Percentiles rank a stretch among this genome's conserved stretches.
phyloP scores from a whole-genome alignment of 2,888 invertebrate genomes.

The Platynereis dumerilii region DNA sequence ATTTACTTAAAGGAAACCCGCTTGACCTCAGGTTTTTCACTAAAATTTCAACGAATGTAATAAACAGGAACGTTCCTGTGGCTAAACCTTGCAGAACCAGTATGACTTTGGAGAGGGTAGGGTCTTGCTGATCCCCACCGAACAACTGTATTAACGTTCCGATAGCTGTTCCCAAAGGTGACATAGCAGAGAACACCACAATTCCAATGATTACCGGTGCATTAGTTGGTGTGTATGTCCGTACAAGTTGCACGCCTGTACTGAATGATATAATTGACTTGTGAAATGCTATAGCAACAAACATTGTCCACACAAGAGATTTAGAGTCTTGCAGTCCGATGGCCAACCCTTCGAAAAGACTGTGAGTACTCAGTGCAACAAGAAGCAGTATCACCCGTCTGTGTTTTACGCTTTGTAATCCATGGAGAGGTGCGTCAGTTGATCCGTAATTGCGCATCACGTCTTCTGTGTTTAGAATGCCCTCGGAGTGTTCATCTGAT shows the following conservation, averaged over 20 bases:
- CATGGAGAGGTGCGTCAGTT: background rate
- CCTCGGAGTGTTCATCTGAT: conserved; percentile 7
- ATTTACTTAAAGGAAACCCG: too few relatives aligned
- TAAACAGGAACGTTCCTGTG: too few relatives aligned
- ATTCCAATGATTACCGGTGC: too few relatives aligned
- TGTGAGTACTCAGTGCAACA: conserved; percentile 56
- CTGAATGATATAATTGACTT: conserved; percentile 67
- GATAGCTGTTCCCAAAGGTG: too few relatives aligned
- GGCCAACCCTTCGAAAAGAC: conserved; percentile 67
- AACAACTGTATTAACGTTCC: too few relatives aligned
- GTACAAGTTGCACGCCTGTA: conserved; percentile 62
- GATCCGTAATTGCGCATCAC: conserved; percentile 6
- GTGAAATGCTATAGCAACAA: conserved; percentile 65
- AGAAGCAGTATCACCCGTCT: conserved; percentile 37
- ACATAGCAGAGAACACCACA: too few relatives aligned
- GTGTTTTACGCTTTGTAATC: conserved; percentile 33
- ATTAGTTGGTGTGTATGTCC: too few relatives aligned
- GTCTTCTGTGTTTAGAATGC: conserved; percentile 13
- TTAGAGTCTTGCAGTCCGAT: conserved; percentile 55
- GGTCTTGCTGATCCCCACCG: too few relatives aligned
- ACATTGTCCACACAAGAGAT: conserved; percentile 53
- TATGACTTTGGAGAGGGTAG: too few relatives aligned
- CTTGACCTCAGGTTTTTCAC: too few relatives aligned
- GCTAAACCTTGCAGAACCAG: too few relatives aligned
- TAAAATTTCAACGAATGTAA: too few relatives aligned